Conservation (phyloP, 2,113 vertebrate genomes). For the Gasterosteus nipponicus region DNA sequence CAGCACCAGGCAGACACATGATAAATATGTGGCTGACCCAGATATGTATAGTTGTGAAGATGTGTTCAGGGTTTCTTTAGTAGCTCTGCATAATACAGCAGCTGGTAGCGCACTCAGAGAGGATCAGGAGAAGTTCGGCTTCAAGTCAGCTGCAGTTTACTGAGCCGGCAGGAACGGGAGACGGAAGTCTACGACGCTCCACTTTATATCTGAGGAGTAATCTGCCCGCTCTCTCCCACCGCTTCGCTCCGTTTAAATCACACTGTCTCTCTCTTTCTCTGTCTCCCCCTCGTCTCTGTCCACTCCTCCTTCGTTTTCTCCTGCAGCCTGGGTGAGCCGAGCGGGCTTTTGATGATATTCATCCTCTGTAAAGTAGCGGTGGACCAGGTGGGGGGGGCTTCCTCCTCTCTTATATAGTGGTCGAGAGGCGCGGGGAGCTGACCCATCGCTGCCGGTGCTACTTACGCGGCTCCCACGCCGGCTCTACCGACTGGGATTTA, state of each 20-base stretch:
- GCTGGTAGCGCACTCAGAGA: neutral
- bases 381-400: constrained; percentile 37
- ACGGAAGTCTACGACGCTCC: neutral
- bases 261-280: constrained; percentile 1
- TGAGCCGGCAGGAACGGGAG: neutral
- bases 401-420: constrained; percentile 48
- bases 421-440: constrained; percentile 25
- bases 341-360: constrained; percentile 64
- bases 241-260: constrained; percentile 29
- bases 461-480: constrained; percentile 30
- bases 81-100: neutral
- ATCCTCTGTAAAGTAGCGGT: constrained; percentile 64
- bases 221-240: constrained; percentile 15
- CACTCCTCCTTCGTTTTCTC: constrained; percentile 33
- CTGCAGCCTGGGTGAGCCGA: constrained; percentile 41
- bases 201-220: constrained; percentile 18
- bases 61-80: neutral
- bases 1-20: neutral
- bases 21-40: neutral
- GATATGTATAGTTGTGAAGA: neutral
- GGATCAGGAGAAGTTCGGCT: neutral
- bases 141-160: constrained; percentile 5
- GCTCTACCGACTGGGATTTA: constrained; percentile 35
- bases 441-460: constrained; percentile 31
- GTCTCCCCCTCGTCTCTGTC: neutral